These are phyloP conservation scores for Vanessa tameamea DNA, from an alignment of 1,140 invertebrate genomes.

Conservation along the genomic window DNA sequence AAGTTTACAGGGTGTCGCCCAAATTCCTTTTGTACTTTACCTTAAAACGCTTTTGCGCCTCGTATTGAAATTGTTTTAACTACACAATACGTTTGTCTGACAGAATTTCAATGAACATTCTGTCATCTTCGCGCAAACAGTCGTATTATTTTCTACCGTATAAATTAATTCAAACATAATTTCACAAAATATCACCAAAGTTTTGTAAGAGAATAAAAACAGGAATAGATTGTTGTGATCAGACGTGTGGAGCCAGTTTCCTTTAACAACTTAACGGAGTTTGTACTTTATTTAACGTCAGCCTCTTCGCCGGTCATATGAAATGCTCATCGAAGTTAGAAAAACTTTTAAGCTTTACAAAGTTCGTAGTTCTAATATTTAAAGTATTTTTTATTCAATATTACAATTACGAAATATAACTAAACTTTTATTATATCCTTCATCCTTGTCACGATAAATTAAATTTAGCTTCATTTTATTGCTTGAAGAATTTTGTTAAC, in stretches of 20 bases:
- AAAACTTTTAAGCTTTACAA: background rate
- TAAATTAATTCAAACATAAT: conserved; percentile 1
- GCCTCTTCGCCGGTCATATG: conserved; percentile 32
- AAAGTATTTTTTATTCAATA: background rate
- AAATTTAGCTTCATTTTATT: background rate
- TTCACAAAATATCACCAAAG: background rate
- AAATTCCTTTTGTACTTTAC: conserved; percentile 1
- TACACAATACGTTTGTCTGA: conserved; percentile 3
- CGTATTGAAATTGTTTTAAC: background rate
- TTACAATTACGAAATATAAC: background rate
- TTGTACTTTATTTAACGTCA: conserved; percentile 45
- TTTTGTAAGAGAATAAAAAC: conserved; percentile 11
- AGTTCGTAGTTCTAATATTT: background rate
- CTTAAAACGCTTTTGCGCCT: conserved; percentile 5
- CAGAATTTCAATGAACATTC: background rate
- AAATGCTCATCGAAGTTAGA: conserved; percentile 14
- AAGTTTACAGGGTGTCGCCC: conserved; percentile 15
- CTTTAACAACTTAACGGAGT: conserved; percentile 37
- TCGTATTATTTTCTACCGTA: background rate
- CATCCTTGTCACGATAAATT: background rate
- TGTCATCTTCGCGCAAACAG: background rate
- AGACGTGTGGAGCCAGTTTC: conserved; percentile 39
- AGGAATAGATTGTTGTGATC: conserved; percentile 41
- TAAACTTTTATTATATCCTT: background rate
- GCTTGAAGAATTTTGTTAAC: background rate